phyloP scores from a whole-genome alignment of 2,113 vertebrate species.

The Perccottus glenii region DNA sequence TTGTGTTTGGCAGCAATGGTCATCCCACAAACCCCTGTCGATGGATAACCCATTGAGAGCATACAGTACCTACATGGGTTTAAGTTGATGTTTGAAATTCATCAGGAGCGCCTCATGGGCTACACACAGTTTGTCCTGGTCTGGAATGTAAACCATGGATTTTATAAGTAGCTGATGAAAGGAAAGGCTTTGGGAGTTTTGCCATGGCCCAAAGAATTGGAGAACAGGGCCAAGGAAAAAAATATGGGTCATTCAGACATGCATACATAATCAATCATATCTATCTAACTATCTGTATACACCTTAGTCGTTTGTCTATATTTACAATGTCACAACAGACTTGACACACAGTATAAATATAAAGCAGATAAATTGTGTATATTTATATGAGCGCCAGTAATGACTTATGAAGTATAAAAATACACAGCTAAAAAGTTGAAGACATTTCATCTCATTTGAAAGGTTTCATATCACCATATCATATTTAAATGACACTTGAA shows the following conservation, averaged over 20 bases:
- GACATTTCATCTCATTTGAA: no score
- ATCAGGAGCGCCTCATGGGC: conserved; percentile 17
- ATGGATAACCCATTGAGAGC: conserved; percentile 33
- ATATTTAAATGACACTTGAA: no score
- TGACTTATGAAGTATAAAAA: no score
- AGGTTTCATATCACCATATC: no score
- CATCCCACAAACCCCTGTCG: conserved; percentile 22
- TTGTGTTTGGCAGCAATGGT: conserved; percentile 42
- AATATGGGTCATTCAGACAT: conserved; percentile 15
- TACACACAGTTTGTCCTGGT: conserved; percentile 49
- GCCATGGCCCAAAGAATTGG: conserved; percentile 35
- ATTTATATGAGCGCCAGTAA: no score
- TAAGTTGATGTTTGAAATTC: conserved; percentile 42
- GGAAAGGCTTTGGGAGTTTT: conserved; percentile 42
- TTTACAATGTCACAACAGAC: no score
- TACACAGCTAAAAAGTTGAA: no score
- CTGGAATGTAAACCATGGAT: conserved; percentile 63
- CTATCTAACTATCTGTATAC: no score
- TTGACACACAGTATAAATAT: no score
- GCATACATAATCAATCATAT: not conserved
- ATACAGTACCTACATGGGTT: conserved; percentile 43
- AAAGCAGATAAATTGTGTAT: no score
- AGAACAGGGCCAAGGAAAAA: not conserved
- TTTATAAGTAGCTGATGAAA: conserved; percentile 66
- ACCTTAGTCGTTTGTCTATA: no score